Evolutionary conservation across 1,140 invertebrate genomes (phyloP).

Genomic region (Drosophila funebris): DNA sequence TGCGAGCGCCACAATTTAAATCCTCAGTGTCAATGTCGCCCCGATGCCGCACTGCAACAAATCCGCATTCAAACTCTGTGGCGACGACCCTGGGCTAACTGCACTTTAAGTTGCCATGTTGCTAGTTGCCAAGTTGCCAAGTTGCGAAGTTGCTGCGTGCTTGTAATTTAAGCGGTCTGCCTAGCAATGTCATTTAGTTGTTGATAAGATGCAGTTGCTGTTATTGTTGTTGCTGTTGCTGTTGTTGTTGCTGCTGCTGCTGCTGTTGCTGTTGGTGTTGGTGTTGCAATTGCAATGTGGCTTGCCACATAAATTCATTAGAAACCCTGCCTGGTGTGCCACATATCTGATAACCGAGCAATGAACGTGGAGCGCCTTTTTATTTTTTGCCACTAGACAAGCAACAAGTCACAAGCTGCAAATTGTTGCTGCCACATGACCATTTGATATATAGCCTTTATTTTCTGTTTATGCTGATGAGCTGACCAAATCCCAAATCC

Average conservation of each 20-base stretch:
- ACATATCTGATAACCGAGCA: constrained; percentile 71
- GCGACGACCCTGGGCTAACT: constrained; percentile 44
- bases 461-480: constrained; percentile 75
- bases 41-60: constrained; percentile 60
- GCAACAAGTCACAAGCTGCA: constrained; percentile 55
- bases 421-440: constrained; percentile 56
- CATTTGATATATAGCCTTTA: constrained; percentile 72
- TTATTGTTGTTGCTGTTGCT: constrained; percentile 30
- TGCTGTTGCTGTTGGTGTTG: constrained; percentile 7
- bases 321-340: constrained; percentile 58
- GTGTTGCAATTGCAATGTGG: background rate
- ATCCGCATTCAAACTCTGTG: background rate
- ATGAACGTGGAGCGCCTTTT: background rate
- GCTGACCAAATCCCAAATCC: constrained; percentile 16
- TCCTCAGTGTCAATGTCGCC: constrained; percentile 78
- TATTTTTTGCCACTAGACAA: constrained; percentile 33
- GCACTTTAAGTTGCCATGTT: constrained; percentile 43
- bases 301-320: constrained; percentile 72
- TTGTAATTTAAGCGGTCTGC: constrained; percentile 74
- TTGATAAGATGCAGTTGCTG: constrained; percentile 67
- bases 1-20: constrained; percentile 78
- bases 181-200: constrained; percentile 69
- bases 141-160: constrained; percentile 51
- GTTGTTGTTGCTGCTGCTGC: background rate
- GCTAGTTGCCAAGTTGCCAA: constrained; percentile 19